phyloP scores from a whole-genome alignment of 2,113 vertebrate genomes.

The Bubo blakistoni region DNA sequence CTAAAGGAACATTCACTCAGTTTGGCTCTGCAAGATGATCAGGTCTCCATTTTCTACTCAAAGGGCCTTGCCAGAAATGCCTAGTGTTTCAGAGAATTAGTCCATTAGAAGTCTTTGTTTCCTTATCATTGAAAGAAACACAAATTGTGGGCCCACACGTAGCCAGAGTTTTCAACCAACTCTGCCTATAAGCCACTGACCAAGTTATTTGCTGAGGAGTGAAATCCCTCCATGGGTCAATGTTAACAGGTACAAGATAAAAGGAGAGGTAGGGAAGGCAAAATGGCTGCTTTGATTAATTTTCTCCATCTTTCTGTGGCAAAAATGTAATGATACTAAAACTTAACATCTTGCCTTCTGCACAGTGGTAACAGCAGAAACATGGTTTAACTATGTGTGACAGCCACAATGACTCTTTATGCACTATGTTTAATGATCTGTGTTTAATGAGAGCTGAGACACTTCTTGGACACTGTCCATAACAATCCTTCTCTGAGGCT shows the following conservation, averaged over 20 bases:
- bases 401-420: background rate
- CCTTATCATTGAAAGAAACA: background rate
- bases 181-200: background rate
- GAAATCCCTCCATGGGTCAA: background rate
- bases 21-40: background rate
- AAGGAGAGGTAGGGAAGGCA: background rate
- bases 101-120: background rate
- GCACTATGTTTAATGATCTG: background rate
- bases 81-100: background rate
- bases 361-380: background rate
- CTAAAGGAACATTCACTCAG: background rate
- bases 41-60: background rate
- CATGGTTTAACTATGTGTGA: background rate
- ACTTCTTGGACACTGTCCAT: background rate
- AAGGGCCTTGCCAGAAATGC: background rate
- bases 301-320: background rate
- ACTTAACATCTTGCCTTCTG: background rate
- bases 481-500: background rate
- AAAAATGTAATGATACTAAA: background rate
- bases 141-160: background rate
- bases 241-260: background rate
- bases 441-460: conserved; percentile 1
- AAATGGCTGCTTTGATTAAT: background rate
- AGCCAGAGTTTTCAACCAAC: background rate
- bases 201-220: background rate